phyloP scores from a whole-genome alignment of 2,113 vertebrate species.

The Forbesichthys agassizii region DNA sequence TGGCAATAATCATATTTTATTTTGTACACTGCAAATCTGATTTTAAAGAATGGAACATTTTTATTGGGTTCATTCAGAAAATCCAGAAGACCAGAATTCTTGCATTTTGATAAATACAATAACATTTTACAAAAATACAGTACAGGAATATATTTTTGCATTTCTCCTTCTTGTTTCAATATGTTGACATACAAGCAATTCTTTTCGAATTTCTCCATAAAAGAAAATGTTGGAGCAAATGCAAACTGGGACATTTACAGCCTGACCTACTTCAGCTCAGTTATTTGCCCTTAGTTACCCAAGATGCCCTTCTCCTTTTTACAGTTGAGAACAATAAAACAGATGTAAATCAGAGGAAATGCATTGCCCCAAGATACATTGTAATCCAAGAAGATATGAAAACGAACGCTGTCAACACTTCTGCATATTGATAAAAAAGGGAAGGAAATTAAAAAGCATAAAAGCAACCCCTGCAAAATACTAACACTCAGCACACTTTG shows the following conservation, averaged over 20 bases:
- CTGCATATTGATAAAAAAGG: conserved; percentile 32
- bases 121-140: neutral
- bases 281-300: conserved; percentile 74
- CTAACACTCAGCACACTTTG: conserved; percentile 42
- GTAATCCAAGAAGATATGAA: conserved; percentile 58
- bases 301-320: conserved; percentile 65
- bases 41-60: neutral
- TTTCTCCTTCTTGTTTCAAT: conserved; percentile 40
- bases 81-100: neutral
- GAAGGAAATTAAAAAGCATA: conserved; percentile 74
- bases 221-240: conserved; percentile 40
- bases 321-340: conserved; percentile 49
- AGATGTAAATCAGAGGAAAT: conserved; percentile 63
- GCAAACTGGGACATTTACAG: conserved; percentile 51
- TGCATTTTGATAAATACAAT: neutral
- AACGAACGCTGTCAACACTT: conserved; percentile 34
- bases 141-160: neutral
- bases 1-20: neutral
- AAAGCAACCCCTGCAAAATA: conserved; percentile 68
- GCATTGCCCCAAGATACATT: conserved; percentile 52
- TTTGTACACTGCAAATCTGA: neutral
- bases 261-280: conserved; percentile 63
- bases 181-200: neutral
- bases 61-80: neutral
- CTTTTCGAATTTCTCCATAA: too few relatives aligned